These are phyloP conservation scores for Tanaodytes sp. DNA, from an alignment of 2,888 invertebrate genomes.

Conservation along the genomic window DNA sequence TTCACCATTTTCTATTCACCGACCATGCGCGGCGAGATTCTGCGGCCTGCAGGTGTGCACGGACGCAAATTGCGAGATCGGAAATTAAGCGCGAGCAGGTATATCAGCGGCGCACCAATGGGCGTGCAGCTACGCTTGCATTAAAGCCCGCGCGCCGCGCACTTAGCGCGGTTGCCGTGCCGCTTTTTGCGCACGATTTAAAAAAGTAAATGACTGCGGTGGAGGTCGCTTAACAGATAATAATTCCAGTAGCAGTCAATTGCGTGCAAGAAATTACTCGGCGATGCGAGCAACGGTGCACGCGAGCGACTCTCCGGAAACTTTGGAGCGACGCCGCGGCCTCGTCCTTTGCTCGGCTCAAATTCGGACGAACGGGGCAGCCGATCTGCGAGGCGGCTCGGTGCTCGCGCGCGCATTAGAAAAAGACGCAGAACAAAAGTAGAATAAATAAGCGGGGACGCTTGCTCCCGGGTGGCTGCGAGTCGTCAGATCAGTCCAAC, in stretches of 20 bases:
- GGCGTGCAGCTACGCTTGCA: constrained; percentile 34
- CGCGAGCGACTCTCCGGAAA: constrained; percentile 50
- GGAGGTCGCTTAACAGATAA: constrained; percentile 69
- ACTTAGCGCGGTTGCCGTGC: constrained; percentile 53
- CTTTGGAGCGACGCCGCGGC: constrained; percentile 30
- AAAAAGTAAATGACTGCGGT: constrained; percentile 69
- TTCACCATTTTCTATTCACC: constrained; percentile 47
- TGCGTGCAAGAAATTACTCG: constrained; percentile 72
- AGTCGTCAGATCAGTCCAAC: too few relatives aligned
- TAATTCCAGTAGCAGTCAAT: constrained; percentile 71
- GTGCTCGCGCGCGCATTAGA: too few relatives aligned
- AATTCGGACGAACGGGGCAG: too few relatives aligned
- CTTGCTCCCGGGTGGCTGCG: too few relatives aligned
- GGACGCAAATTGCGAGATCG: constrained; percentile 42
- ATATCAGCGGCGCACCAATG: constrained; percentile 45
- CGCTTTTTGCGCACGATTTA: constrained; percentile 59
- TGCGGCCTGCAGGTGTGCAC: constrained; percentile 46
- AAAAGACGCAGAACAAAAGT: too few relatives aligned
- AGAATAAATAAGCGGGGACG: too few relatives aligned
- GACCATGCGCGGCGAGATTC: constrained; percentile 31
- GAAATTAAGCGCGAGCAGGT: constrained; percentile 48
- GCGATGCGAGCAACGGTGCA: constrained; percentile 61
- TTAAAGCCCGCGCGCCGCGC: constrained; percentile 50
- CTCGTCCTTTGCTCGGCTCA: too few relatives aligned
- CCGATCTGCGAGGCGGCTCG: too few relatives aligned